These are phyloP conservation scores for Saccopteryx bilineata DNA, from an alignment of 2,113 vertebrate species.

Conservation along the genomic window DNA sequence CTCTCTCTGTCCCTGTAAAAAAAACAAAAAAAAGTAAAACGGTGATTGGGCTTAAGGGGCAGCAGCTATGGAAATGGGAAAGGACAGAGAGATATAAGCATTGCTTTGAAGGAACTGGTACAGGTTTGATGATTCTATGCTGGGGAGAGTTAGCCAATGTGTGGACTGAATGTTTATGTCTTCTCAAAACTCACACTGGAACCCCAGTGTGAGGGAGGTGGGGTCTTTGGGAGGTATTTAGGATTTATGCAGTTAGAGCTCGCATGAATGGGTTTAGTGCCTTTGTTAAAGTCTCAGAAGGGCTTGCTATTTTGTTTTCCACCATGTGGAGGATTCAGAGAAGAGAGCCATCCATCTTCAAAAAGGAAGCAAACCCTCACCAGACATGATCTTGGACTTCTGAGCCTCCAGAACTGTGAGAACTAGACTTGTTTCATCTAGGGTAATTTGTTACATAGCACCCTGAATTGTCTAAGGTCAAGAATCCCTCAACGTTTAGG, in stretches of 20 bases:
- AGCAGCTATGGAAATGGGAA: not conserved
- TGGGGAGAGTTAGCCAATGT: not conserved
- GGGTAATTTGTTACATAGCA: not conserved
- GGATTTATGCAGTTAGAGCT: not conserved
- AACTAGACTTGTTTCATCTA: not conserved
- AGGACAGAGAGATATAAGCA: not conserved
- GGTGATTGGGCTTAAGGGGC: not conserved
- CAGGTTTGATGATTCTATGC: not conserved
- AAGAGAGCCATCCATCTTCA: not conserved
- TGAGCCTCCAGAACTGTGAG: not conserved
- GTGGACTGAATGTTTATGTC: not conserved
- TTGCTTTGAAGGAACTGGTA: conserved; percentile 13
- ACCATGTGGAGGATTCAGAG: not conserved
- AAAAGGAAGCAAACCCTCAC: not conserved
- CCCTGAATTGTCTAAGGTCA: not conserved
- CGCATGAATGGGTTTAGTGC: not conserved
- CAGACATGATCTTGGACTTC: not conserved
- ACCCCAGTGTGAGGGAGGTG: not conserved
- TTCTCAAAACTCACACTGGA: not conserved
- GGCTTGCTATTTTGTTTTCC: not conserved
- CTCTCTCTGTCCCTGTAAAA: too few relatives aligned
- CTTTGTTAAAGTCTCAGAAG: not conserved
- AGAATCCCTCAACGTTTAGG: not conserved
- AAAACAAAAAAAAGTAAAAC: not conserved
- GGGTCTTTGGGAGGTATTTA: not conserved